Percentiles rank a stretch among this genome's conserved stretches.
These are phyloP conservation scores for Crotalus tigris DNA, from an alignment of 2,113 vertebrate genomes.

Conservation along the genomic window DNA sequence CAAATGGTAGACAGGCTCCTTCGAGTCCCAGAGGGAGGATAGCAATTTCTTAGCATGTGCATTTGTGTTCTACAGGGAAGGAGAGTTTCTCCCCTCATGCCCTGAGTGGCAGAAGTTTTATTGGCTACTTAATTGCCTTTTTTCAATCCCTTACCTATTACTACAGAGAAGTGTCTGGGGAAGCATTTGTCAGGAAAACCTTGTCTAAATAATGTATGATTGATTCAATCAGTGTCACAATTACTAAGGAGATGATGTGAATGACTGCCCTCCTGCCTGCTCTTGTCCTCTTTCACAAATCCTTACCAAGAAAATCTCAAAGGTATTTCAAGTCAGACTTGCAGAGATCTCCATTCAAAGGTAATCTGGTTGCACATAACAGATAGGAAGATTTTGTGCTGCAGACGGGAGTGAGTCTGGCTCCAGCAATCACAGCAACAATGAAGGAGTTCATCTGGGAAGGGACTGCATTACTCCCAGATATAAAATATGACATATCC, in stretches of 20 bases:
- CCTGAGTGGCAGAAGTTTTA: conserved; percentile 6
- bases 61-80: background rate
- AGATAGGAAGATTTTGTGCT: background rate
- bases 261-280: background rate
- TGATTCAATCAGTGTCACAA: conserved; percentile 15
- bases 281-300: background rate
- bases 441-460: background rate
- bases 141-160: conserved; percentile 33
- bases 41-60: background rate
- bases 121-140: conserved; percentile 32
- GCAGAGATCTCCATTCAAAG: conserved; percentile 12
- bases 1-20: background rate
- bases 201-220: conserved; percentile 21
- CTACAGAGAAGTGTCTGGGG: conserved; percentile 28
- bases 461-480: background rate
- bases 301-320: background rate
- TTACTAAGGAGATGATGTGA: background rate
- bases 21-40: background rate
- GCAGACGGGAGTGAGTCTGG: background rate
- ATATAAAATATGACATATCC: conserved; percentile 8
- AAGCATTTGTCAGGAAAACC: conserved; percentile 27
- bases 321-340: background rate
- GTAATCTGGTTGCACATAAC: background rate
- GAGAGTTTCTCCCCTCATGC: background rate
- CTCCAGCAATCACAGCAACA: background rate